These are phyloP conservation scores for Hormaphis cornu DNA, from an alignment of 1,140 invertebrate genomes.

Conservation along the genomic window DNA sequence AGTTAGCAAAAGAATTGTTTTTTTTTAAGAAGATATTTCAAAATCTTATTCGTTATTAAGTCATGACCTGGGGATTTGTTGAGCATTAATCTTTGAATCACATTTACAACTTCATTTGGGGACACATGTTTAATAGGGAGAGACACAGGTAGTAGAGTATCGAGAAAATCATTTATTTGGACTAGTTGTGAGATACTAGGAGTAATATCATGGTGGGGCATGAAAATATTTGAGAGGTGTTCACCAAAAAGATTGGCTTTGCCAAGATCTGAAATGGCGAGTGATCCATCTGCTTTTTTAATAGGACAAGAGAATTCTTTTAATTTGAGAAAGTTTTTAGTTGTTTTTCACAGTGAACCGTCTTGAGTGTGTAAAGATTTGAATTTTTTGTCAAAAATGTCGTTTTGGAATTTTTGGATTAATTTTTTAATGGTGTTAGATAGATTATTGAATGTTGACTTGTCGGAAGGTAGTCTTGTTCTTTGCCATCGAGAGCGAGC, in stretches of 20 bases:
- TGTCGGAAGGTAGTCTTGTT: not conserved
- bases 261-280: not conserved
- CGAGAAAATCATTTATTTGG: not conserved
- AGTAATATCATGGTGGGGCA: not conserved
- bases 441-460: not conserved
- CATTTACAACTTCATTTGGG: not conserved
- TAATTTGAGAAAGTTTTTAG: no score
- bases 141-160: not conserved
- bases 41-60: no score
- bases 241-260: not conserved
- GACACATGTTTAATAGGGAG: no score
- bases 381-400: not conserved
- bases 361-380: no score
- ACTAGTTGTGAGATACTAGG: not conserved
- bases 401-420: not conserved
- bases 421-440: not conserved
- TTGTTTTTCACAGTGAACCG: no score
- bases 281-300: not conserved
- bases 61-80: not conserved
- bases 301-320: not conserved
- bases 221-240: not conserved
- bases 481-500: not conserved
- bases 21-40: not conserved
- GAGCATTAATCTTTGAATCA: not conserved
- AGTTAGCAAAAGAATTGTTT: not conserved